These are phyloP conservation scores for Sericinus montela DNA, from an alignment of 2,888 invertebrate genomes.

Conservation along the genomic window DNA sequence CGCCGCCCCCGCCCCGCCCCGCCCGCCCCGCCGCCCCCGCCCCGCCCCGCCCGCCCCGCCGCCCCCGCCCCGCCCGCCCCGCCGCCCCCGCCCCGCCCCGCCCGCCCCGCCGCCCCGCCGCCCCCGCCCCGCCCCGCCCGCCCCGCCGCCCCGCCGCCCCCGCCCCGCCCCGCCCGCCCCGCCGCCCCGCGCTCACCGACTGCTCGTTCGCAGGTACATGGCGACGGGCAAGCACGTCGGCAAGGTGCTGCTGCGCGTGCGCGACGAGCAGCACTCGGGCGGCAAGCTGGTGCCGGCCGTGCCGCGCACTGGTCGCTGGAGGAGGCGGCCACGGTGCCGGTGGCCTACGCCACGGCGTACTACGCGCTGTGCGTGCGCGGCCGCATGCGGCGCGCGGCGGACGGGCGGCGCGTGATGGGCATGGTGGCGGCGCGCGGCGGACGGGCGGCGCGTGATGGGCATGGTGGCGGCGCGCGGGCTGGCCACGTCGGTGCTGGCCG, in stretches of 20 bases:
- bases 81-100: no score
- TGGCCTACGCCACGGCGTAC: no score
- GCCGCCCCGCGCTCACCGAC: conserved; percentile 67
- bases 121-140: no score
- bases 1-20: no score
- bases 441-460: conserved; percentile 93
- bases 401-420: conserved; percentile 93
- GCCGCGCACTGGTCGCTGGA: conserved; percentile 88
- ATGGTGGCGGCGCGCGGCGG: conserved; percentile 88
- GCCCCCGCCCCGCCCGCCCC: no score
- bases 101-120: no score
- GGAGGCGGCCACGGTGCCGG: not conserved
- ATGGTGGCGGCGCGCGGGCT: conserved; percentile 94
- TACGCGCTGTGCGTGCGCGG: no score
- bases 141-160: conserved; percentile 49
- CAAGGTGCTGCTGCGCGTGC: conserved; percentile 94
- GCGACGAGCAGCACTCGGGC: conserved; percentile 83
- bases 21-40: no score
- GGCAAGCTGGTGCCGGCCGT: conserved; percentile 86
- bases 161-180: conserved; percentile 80
- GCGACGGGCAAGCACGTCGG: conserved; percentile 98
- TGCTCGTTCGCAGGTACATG: conserved; percentile 96
- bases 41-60: no score
- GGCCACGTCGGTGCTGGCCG: conserved; percentile 93
- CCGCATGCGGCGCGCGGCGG: conserved; percentile 82